Base-by-base conservation (phyloP, 2,888 invertebrate species). In the Sesamia inferens region DNA sequence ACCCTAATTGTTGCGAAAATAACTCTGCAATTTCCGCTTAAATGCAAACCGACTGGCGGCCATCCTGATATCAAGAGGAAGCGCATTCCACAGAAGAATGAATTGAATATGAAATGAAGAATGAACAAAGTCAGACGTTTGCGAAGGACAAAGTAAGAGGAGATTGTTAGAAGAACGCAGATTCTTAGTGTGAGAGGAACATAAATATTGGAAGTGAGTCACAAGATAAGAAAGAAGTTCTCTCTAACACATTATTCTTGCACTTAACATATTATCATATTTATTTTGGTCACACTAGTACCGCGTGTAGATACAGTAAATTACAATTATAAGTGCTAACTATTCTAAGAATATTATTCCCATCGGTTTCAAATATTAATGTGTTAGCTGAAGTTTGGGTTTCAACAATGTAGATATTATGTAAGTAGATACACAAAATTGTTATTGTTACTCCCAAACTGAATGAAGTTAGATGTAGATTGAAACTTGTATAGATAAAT, bases 271-370 rank as follows among this genome's bases (percentile, higher is more conserved):
- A 48, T 65, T 77, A 16, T 31, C 44, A 51, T 61, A 58, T 69
- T 67, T 48, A 59, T 65, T 31, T 77, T 70, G 81, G 86, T 74
- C 85, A 87, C 87, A 84, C 86, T 79, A 79, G 48, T 67, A 76
- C 66, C 61, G 73, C 75, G 78, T 78, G 81, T 31, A 57, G 24
- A 16, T 81, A 68, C 84, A 78, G 83, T 79, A 84, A 84, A 86
- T 88, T 81, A 85, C 85, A 89, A 91, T 90, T 88, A 89, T 89
- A 86, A 90, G 89, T 89, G 85, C 85, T 88, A 90, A 89, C 87
- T 87, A 86, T 76, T 74, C 85, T 66, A 87, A 88, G 90, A 88
- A 90, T 88, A 88, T 83, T 83, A 87, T 85, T 83, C 85, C 80
- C 83, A 85, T 85, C 71, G 85, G 82, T 78, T 72, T 80, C 76